Percentiles rank a stretch among this genome's conserved stretches.
phyloP scores from a whole-genome alignment of 2,888 invertebrate genomes.

The Timema podura region DNA sequence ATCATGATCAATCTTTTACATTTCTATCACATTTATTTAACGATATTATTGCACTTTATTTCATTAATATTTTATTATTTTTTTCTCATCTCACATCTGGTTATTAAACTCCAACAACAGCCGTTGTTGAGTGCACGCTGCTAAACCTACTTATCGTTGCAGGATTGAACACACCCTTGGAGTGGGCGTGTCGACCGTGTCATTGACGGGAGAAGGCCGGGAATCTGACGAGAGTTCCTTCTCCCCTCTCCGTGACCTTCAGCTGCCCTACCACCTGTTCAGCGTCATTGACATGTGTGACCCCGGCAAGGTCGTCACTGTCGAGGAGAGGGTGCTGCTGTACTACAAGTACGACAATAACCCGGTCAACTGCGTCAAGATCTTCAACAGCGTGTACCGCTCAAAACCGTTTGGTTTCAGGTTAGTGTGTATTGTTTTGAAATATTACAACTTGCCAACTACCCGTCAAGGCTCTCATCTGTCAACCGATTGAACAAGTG shows the following conservation, averaged over 20 bases:
- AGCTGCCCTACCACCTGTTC: conserved; percentile 86
- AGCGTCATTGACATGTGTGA: conserved; percentile 96
- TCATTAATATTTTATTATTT: background rate
- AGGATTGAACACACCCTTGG: conserved; percentile 77
- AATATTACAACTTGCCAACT: background rate
- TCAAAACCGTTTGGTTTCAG: conserved; percentile 85
- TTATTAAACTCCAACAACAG: too few relatives aligned
- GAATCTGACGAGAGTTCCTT: conserved; percentile 87
- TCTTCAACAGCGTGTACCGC: conserved; percentile 81
- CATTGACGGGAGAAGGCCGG: conserved; percentile 88
- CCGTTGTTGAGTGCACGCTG: background rate
- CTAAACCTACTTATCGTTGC: conserved; percentile 22
- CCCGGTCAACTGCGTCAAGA: conserved; percentile 96
- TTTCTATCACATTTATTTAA: too few relatives aligned
- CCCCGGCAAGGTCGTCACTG: conserved; percentile 82
- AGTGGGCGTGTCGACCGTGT: conserved; percentile 82
- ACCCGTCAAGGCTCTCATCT: too few relatives aligned
- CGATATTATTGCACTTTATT: background rate
- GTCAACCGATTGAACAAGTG: too few relatives aligned
- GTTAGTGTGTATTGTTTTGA: conserved; percentile 38
- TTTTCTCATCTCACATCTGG: background rate
- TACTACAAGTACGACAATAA: conserved; percentile 97
- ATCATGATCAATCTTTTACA: too few relatives aligned
- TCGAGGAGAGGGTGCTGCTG: conserved; percentile 85
- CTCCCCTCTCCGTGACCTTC: conserved; percentile 72